These are phyloP conservation scores for Heliangelus exortis DNA, from an alignment of 2,797 vertebrate genomes.

Conservation along the genomic window DNA sequence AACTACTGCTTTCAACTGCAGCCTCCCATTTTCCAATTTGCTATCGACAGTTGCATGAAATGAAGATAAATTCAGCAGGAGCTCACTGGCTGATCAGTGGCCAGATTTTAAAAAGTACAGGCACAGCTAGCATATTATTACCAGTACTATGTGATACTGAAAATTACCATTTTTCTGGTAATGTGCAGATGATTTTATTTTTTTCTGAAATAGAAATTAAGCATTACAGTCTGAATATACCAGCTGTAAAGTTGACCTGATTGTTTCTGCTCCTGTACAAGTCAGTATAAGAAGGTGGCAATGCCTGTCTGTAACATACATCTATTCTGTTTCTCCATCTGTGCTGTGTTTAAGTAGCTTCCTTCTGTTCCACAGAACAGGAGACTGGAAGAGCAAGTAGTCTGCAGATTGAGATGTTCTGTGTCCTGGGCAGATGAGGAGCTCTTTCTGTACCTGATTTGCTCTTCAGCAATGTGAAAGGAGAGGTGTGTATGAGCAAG, in stretches of 20 bases:
- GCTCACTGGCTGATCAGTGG: neutral
- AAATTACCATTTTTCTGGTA: neutral
- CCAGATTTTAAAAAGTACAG: neutral
- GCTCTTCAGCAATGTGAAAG: neutral
- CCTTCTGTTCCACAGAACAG: neutral
- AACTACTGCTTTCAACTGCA: neutral
- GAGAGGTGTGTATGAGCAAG: neutral
- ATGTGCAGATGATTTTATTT: neutral
- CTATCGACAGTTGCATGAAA: neutral
- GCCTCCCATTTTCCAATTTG: neutral
- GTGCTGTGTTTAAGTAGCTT: neutral
- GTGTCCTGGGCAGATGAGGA: neutral
- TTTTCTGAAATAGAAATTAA: neutral
- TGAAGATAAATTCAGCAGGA: neutral
- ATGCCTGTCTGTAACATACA: neutral
- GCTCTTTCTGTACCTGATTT: neutral
- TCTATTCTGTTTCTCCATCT: neutral
- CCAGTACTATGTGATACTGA: neutral
- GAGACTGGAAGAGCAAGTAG: neutral
- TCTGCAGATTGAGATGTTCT: neutral
- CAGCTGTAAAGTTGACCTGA: neutral
- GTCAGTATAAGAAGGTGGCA: neutral
- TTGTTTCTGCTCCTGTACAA: neutral
- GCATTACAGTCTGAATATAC: neutral
- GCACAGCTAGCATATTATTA: neutral